These are phyloP conservation scores for Pipra filicauda DNA, from an alignment of 2,113 vertebrate genomes.

Conservation along the genomic window DNA sequence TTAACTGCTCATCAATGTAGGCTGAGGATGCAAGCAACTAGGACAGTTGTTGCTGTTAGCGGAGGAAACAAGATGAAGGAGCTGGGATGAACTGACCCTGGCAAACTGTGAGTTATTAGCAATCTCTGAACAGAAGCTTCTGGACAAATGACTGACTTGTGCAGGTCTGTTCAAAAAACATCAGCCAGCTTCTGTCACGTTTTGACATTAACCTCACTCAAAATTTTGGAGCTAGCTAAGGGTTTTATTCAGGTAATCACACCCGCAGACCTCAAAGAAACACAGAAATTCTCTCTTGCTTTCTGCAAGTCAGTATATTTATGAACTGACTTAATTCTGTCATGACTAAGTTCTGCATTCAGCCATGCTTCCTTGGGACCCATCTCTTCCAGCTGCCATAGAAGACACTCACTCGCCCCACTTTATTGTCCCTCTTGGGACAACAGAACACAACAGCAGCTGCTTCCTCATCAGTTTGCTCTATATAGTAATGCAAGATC, in stretches of 20 bases:
- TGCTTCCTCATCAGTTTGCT: neutral
- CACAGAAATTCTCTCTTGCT: neutral
- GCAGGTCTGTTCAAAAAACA: neutral
- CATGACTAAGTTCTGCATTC: neutral
- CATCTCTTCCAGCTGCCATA: neutral
- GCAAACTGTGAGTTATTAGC: neutral
- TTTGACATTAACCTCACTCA: neutral
- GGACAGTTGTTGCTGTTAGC: neutral
- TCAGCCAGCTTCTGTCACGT: neutral
- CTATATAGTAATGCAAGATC: neutral
- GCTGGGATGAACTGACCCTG: neutral
- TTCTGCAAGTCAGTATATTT: neutral
- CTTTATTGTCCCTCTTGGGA: neutral
- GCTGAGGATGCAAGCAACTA: neutral
- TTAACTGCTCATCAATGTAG: neutral
- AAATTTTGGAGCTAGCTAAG: neutral
- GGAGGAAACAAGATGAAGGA: neutral
- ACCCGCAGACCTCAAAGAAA: neutral
- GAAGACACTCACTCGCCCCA: neutral
- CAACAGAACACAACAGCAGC: neutral
- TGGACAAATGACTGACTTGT: neutral
- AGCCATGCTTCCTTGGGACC: neutral
- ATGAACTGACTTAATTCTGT: neutral
- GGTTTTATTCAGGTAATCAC: neutral
- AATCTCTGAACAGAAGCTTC: neutral